These are phyloP conservation scores for Chlorocebus sabaeus DNA, from an alignment of 2,113 vertebrate species.

Conservation along the genomic window DNA sequence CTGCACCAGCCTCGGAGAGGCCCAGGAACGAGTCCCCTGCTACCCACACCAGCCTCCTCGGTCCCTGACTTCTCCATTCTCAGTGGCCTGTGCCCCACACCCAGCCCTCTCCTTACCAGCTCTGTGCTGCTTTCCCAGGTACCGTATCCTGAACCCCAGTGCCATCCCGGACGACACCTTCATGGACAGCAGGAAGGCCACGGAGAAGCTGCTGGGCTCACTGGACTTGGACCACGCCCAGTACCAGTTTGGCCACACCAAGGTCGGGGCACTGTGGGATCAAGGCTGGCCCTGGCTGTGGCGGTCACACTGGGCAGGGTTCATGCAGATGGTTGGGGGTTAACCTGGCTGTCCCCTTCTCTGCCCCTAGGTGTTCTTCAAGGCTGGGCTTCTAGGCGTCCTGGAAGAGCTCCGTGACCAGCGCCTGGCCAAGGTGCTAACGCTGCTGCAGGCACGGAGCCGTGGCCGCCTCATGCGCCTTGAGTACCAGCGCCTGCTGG, in stretches of 20 bases:
- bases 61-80: not conserved
- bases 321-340: not conserved
- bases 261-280: slow-evolving; percentile 76
- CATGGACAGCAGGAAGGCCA: slow-evolving; percentile 92
- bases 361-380: slow-evolving; percentile 92
- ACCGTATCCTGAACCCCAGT: slow-evolving; percentile 93
- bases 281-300: not conserved
- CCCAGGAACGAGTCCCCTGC: not conserved
- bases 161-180: slow-evolving; percentile 95
- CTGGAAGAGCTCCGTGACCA: slow-evolving; percentile 94
- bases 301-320: not conserved
- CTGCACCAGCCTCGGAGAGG: not conserved
- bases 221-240: slow-evolving; percentile 88
- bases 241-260: slow-evolving; percentile 90
- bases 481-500: slow-evolving; percentile 87
- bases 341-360: not conserved
- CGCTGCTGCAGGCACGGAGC: slow-evolving; percentile 90
- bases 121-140: slow-evolving; percentile 78
- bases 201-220: slow-evolving; percentile 87
- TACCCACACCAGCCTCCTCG: not conserved
- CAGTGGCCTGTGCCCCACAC: not conserved
- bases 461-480: slow-evolving; percentile 90
- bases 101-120: not conserved
- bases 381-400: slow-evolving; percentile 91
- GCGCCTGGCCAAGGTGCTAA: slow-evolving; percentile 92